Base-by-base conservation (phyloP, 2,888 invertebrate genomes). In the Zhuqinia jingwanae region DNA sequence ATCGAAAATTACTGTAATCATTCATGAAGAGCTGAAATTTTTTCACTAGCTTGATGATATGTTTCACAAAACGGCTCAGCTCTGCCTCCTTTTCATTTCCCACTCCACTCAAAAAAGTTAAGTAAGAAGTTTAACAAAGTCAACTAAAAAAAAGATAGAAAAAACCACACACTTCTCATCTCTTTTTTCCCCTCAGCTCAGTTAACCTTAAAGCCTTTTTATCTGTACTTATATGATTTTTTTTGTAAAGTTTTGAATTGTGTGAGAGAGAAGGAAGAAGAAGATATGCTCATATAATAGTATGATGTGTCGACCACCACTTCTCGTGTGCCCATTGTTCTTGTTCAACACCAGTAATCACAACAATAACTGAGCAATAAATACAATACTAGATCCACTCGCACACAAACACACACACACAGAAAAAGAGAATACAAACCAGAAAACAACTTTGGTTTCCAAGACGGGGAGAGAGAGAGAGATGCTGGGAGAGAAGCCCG, bases 1-100 rank as follows among this genome's bases (percentile, higher is more conserved):
- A 89, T 90, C 89, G 88, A 91, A 91, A 91, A 91, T 91, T 91
- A 91, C 91, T 90, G 90, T 91, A 91, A 91, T 91, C 91, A 91
- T 90, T 91, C 90, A 91, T 90, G 89, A 90, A 90, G 89, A 90
- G 85, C 89, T 90, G 89, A 90, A 91, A 90, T 91, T 90, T 91
- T 90, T 90, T 91, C 91, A 91, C 91, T 89, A 89, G 80, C 89
- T 90, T 90, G 90, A 91, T 91, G 90, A 91, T 90, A 91, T 68
- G 89, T 90, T 90, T 90, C 88, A 88, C 87, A 87, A 82, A 82
- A 82, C 77, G 83, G 76, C 85, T 82, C n/a, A 60, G 56, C 88
- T n/a, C 90, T 88, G 85, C 88, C 90, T 88, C 87, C 89, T 89
- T 88, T 89, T 87, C 89, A 87, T 90, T n/a, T 89, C 88, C 88